Percentiles rank a stretch among this genome's conserved stretches.
Conservation (phyloP, 2,797 vertebrate species). For the Sebastes reedi region DNA sequence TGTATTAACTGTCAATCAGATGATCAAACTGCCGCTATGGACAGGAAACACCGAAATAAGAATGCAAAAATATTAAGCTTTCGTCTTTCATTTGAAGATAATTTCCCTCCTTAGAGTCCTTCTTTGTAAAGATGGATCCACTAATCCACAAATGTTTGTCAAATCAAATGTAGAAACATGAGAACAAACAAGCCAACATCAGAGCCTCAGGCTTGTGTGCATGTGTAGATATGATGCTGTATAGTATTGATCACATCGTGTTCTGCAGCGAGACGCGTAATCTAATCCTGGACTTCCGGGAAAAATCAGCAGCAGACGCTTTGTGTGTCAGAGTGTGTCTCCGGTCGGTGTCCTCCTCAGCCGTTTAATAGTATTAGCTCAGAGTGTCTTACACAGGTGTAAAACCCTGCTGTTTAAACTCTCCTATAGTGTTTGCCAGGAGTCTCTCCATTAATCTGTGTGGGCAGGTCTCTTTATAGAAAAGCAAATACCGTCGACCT, state of each 20-base stretch:
- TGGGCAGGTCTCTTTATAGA: conserved; percentile 19
- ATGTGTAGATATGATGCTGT: background rate
- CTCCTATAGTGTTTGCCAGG: conserved; percentile 18
- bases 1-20: too few species aligned
- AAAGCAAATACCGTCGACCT: background rate
- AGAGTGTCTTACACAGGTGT: conserved; percentile 46
- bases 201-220: background rate
- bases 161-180: background rate
- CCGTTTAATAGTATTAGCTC: conserved; percentile 62
- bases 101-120: background rate
- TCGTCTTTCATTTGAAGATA: background rate
- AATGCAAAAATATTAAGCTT: background rate
- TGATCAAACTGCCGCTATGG: too few species aligned
- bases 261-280: conserved; percentile 9
- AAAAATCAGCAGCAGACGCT: conserved; percentile 28
- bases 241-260: conserved; percentile 15
- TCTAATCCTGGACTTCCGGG: conserved; percentile 48
- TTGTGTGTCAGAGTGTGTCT: conserved; percentile 32
- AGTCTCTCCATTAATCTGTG: conserved; percentile 45
- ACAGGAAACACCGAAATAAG: background rate
- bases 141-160: background rate
- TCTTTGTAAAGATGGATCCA: background rate
- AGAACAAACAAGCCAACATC: background rate
- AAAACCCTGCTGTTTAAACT: conserved; percentile 43
- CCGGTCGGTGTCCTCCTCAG: conserved; percentile 20